phyloP scores from a whole-genome alignment of 2,888 invertebrate genomes.

The Trichogramma dendrolimi region DNA sequence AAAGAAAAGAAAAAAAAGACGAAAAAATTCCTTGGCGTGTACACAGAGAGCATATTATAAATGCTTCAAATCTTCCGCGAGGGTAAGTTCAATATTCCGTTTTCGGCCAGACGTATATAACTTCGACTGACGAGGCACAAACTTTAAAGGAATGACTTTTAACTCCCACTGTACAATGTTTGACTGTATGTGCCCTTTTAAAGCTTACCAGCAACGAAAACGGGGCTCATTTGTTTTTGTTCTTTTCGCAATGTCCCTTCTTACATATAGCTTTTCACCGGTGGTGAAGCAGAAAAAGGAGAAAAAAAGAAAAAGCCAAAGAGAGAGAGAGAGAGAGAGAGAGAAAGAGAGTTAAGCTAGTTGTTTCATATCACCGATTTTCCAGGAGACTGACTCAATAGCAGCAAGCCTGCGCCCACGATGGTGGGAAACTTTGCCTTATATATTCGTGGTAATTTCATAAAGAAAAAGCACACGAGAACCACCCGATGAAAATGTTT shows the following conservation, averaged over 20 bases:
- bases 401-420: constrained; percentile 29
- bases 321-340: constrained; percentile 9
- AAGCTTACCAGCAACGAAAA: constrained; percentile 3
- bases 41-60: constrained; percentile 1
- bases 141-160: constrained; percentile 30
- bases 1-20: neutral
- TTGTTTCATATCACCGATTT: constrained; percentile 50
- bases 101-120: constrained; percentile 3
- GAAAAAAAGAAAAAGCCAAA: constrained; percentile 9
- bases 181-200: neutral
- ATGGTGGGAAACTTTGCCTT: constrained; percentile 31
- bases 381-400: constrained; percentile 43
- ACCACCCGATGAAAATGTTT: no score
- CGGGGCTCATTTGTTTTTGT: constrained; percentile 25
- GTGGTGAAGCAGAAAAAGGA: constrained; percentile 10
- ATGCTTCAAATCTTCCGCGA: constrained; percentile 37
- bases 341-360: constrained; percentile 29
- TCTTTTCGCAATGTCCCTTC: constrained; percentile 15
- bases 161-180: neutral
- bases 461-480: constrained; percentile 28
- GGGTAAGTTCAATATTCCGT: constrained; percentile 43
- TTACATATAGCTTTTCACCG: neutral
- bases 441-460: constrained; percentile 38
- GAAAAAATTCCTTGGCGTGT: no score
- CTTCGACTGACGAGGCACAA: constrained; percentile 30